Evolutionary conservation across 2,888 invertebrate genomes (phyloP), one percentile per base, ranked within the genome.

Genomic region (Disparrhopalites patrizii): DNA sequence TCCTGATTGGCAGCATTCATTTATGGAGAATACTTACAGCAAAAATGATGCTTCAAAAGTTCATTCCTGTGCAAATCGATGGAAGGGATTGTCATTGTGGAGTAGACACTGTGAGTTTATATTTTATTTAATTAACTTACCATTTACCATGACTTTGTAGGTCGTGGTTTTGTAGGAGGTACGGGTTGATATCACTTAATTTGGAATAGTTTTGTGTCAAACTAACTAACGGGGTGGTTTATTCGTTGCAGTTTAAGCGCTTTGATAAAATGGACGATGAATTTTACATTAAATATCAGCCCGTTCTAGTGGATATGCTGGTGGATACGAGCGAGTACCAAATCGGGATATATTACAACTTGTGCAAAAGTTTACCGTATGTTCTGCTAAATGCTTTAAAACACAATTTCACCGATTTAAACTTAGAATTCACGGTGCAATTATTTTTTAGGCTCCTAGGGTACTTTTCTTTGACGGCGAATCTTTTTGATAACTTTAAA

Each of bases 21-120:
- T 15, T 57, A n/a, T 65, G 64, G 64, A 15, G 64, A 2, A 65
- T 65, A 28, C 4, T 56, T 25, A 50, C 13, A n/a, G 51, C 10
- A 8, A 8, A 31, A 3, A 25, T 33, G 15, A 7, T 18, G 18
- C 47, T 43, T 13, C 47, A 56, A 25, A 65, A 65, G 51, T 65
- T 51, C 51, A 51, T 57, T 4, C 64, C 64, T 1, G 33, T 65
- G 1, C 31, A n/a, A 15, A 65, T 65, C 36, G 64, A 65, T 27
- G 57, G 64, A 13, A 20, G 64, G 36, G 43, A 56, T 20, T 65
- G 64, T 38, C 64, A 65, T 20, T 30, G 28, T 4, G 64, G 56
- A 27, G 31, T 43, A 18, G 64, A 65, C 33, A 18, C 47, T 13
- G 64, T 64, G 50, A 23, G 30, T 20, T 28, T 40, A 8, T 50